Evolutionary conservation across 2,888 invertebrate species (phyloP).

Genomic region (Sclerodermus sp.): DNA sequence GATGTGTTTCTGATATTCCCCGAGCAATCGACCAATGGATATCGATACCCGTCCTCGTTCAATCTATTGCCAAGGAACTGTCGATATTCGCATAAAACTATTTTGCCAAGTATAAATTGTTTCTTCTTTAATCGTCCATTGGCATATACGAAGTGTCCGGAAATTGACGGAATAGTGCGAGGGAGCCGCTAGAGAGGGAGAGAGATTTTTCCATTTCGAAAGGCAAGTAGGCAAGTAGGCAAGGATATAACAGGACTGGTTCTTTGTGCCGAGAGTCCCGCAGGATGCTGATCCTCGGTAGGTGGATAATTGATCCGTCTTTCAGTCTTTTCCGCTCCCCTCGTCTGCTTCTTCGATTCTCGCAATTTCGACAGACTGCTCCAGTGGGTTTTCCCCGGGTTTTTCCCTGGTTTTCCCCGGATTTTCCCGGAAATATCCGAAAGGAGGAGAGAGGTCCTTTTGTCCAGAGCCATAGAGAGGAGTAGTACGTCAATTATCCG

Average conservation of each 20-base stretch:
- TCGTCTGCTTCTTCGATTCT: neutral
- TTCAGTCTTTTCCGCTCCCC: neutral
- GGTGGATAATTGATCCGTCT: neutral
- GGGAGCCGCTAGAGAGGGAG: no score
- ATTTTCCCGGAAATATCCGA: neutral
- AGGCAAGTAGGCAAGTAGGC: no score
- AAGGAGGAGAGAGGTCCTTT: neutral
- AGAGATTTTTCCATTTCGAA: no score
- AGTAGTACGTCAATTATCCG: neutral
- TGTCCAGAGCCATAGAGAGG: neutral
- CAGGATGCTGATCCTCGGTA: neutral
- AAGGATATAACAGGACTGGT: no score
- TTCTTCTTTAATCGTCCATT: no score
- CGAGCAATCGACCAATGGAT: slow-evolving; percentile 5
- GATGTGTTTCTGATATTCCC: slow-evolving; percentile 24
- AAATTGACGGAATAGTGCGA: no score
- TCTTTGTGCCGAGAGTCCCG: neutral
- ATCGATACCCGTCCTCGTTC: slow-evolving; percentile 9
- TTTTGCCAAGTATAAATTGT: no score
- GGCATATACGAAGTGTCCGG: no score
- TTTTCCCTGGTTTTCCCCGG: neutral
- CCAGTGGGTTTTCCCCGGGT: neutral
- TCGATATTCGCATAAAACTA: slow-evolving; percentile 1
- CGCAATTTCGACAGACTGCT: neutral
- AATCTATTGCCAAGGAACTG: slow-evolving; percentile 10